These are phyloP conservation scores for Propithecus perrieri DNA, from an alignment of 2,797 vertebrate species.

Conservation along the genomic window DNA sequence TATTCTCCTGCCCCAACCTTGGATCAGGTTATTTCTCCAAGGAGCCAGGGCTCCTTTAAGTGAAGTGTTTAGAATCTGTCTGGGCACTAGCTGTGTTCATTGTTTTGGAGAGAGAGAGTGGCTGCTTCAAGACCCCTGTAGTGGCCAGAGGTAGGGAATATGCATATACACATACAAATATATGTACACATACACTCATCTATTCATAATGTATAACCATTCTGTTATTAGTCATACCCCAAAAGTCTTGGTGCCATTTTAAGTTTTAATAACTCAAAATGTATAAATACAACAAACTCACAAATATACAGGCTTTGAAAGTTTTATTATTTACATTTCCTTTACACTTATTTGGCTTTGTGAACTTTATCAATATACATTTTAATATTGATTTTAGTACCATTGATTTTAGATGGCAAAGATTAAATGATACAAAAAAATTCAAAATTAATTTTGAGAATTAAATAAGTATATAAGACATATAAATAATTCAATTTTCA, in stretches of 20 bases:
- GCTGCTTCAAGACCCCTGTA: neutral
- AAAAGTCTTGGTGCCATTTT: neutral
- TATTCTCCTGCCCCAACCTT: neutral
- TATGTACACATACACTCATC: neutral
- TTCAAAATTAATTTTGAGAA: neutral
- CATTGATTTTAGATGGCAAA: neutral
- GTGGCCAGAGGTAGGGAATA: neutral
- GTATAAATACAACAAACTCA: neutral
- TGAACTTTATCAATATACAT: neutral
- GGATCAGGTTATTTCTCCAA: neutral
- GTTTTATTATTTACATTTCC: neutral
- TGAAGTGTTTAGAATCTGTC: neutral
- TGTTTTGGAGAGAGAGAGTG: neutral
- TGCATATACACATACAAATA: neutral
- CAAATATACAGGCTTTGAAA: neutral
- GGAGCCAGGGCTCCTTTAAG: neutral
- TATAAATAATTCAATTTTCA: neutral
- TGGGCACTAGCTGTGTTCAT: neutral
- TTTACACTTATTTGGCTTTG: neutral
- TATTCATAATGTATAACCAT: neutral
- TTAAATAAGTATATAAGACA: neutral
- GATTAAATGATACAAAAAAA: neutral
- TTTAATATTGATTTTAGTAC: neutral
- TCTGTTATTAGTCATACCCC: neutral
- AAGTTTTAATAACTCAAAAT: conserved; percentile 12